Percentiles rank a stretch among this genome's conserved stretches.
These are phyloP conservation scores for Hyperoplus immaculatus DNA, from an alignment of 2,797 vertebrate genomes.

Conservation along the genomic window DNA sequence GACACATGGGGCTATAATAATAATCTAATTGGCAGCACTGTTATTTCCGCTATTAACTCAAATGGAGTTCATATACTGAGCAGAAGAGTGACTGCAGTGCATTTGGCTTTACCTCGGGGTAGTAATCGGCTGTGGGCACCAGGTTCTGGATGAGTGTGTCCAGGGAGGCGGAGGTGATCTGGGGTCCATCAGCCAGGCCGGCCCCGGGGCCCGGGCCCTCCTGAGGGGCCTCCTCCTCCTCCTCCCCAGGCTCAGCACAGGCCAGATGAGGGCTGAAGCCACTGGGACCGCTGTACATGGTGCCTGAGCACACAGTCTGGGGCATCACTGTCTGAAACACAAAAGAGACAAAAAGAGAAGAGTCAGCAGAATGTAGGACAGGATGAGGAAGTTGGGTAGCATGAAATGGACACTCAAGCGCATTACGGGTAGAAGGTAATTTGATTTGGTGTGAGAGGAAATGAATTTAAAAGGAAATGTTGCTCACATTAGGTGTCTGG, in stretches of 20 bases:
- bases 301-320: conserved; percentile 88
- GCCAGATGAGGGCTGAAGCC: conserved; percentile 89
- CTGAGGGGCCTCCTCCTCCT: conserved; percentile 86
- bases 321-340: conserved; percentile 90
- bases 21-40: conserved; percentile 37
- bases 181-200: conserved; percentile 76
- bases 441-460: conserved; percentile 5
- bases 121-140: conserved; percentile 93
- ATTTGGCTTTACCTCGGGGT: conserved; percentile 88
- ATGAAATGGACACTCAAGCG: conserved; percentile 8
- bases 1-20: conserved; percentile 26
- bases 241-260: conserved; percentile 86
- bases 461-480: not conserved
- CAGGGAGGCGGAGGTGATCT: conserved; percentile 92
- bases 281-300: conserved; percentile 91
- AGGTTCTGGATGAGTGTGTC: conserved; percentile 94
- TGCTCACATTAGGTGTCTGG: not conserved
- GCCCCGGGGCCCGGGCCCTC: conserved; percentile 83
- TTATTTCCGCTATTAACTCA: conserved; percentile 26
- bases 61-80: conserved; percentile 35
- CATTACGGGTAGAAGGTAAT: conserved; percentile 2
- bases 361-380: conserved; percentile 34
- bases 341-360: conserved; percentile 33
- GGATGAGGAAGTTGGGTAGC: conserved; percentile 26
- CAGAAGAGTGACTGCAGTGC: not conserved